Conservation (phyloP, 1,140 invertebrate genomes). For the Arctopsyche grandis region DNA sequence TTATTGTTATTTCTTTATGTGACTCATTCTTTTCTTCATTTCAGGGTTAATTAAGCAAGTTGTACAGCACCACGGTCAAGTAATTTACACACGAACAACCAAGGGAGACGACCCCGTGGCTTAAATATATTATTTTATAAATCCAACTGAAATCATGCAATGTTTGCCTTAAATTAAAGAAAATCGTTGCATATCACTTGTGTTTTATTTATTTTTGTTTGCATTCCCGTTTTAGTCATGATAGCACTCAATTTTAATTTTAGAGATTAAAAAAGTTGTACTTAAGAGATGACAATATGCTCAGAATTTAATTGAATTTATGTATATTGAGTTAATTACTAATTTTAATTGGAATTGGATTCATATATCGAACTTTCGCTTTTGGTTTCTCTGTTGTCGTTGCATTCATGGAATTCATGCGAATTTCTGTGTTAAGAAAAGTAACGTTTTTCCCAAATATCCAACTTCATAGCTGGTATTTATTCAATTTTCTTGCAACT, state of each 20-base stretch:
- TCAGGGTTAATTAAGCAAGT: conserved; percentile 95
- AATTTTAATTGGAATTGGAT: too few relatives aligned
- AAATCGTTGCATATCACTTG: conserved; percentile 6
- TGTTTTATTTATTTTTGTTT: neutral
- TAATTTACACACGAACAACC: conserved; percentile 97
- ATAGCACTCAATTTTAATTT: neutral
- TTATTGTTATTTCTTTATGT: conserved; percentile 10
- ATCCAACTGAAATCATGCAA: conserved; percentile 11
- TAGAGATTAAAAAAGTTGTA: neutral
- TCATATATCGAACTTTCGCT: too few relatives aligned
- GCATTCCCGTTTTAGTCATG: too few relatives aligned
- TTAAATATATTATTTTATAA: conserved; percentile 55
- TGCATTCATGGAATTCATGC: too few relatives aligned
- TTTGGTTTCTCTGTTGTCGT: too few relatives aligned
- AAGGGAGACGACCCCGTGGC: conserved; percentile 85
- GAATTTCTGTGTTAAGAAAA: too few relatives aligned
- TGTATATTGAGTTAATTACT: too few relatives aligned
- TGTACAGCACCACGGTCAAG: conserved; percentile 95
- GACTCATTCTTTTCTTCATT: conserved; percentile 60
- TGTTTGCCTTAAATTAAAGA: conserved; percentile 16
- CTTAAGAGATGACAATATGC: neutral
- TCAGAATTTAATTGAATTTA: too few relatives aligned
- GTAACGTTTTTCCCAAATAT: too few relatives aligned
- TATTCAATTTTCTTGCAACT: too few relatives aligned
- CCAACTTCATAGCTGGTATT: too few relatives aligned